A percentile compares a stretch with the other conserved stretches of the same genome.
These are phyloP conservation scores for Rachycentron canadum DNA, from an alignment of 2,797 vertebrate species.

Conservation along the genomic window DNA sequence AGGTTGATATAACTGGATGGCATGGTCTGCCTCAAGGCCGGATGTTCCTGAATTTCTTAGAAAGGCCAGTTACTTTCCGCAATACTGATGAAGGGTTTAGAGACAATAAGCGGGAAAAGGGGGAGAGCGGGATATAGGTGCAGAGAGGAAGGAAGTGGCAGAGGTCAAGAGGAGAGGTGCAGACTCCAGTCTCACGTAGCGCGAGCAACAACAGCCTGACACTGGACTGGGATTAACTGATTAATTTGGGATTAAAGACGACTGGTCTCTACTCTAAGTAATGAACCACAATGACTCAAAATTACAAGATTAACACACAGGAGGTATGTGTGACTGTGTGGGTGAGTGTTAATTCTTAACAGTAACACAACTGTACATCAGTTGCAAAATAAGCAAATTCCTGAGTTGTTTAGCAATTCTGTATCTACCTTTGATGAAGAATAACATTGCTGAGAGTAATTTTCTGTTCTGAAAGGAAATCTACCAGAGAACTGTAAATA, in stretches of 20 bases:
- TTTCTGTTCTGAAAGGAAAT: constrained; percentile 42
- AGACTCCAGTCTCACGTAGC: constrained; percentile 58
- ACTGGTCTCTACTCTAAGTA: constrained; percentile 75
- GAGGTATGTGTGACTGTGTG: constrained; percentile 24
- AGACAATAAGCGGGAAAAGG: constrained; percentile 67
- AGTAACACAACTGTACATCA: constrained; percentile 22
- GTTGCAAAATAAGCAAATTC: constrained; percentile 23
- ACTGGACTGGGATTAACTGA: constrained; percentile 76
- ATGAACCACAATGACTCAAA: constrained; percentile 76
- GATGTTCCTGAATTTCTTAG: constrained; percentile 59
- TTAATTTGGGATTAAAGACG: constrained; percentile 84
- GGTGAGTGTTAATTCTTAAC: constrained; percentile 9
- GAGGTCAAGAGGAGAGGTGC: constrained; percentile 68
- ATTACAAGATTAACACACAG: constrained; percentile 72
- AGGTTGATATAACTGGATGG: constrained; percentile 16
- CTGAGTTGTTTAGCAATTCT: constrained; percentile 1
- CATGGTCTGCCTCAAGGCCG: constrained; percentile 38
- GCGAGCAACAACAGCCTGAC: constrained; percentile 57
- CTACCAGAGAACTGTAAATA: constrained; percentile 31
- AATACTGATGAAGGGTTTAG: constrained; percentile 68
- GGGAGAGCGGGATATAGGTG: constrained; percentile 35
- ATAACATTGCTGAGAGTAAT: constrained; percentile 16
- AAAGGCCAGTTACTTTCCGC: constrained; percentile 63
- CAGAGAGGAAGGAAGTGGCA: constrained; percentile 66
- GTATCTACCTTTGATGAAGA: constrained; percentile 6